Percentiles rank a stretch among this genome's conserved stretches.
Conservation (phyloP, 2,888 invertebrate genomes). For the Epistrophe grossulariae region DNA sequence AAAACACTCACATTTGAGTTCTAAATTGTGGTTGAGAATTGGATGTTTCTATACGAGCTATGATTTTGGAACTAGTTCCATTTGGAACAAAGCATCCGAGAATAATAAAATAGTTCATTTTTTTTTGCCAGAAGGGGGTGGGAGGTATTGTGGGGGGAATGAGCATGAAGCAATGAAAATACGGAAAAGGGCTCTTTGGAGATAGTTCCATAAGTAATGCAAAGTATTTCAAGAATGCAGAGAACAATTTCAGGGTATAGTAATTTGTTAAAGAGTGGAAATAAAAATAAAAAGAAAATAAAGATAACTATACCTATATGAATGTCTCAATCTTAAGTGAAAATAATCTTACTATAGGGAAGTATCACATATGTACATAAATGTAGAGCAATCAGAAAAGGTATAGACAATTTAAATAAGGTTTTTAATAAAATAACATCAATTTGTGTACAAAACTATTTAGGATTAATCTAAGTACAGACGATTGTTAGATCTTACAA, state of each 20-base stretch:
- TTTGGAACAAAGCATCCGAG: slow-evolving; percentile 40
- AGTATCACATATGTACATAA: too few species aligned
- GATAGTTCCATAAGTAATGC: slow-evolving; percentile 60
- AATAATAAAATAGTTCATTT: slow-evolving; percentile 63
- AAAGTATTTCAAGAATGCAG: slow-evolving; percentile 48
- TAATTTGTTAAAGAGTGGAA: slow-evolving; percentile 28
- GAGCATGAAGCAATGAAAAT: slow-evolving; percentile 10
- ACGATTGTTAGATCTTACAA: too few species aligned
- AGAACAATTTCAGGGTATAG: slow-evolving; percentile 24
- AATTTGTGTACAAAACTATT: too few species aligned
- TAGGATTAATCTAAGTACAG: too few species aligned
- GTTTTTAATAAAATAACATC: too few species aligned
- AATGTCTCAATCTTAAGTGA: background rate
- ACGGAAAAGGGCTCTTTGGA: slow-evolving; percentile 24
- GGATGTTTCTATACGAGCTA: slow-evolving; percentile 20
- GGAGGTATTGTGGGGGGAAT: background rate
- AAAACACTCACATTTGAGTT: slow-evolving; percentile 1
- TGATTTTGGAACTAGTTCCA: slow-evolving; percentile 15
- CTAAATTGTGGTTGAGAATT: slow-evolving; percentile 38
- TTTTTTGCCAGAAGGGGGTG: background rate
- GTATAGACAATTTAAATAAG: too few species aligned
- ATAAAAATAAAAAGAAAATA: background rate
- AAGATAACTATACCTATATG: too few species aligned
- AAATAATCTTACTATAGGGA: background rate
- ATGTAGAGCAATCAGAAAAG: too few species aligned